A percentile compares a stretch with the other conserved stretches of the same genome.
phyloP scores from a whole-genome alignment of 1,140 invertebrate genomes.

The Listronotus bonariensis region DNA sequence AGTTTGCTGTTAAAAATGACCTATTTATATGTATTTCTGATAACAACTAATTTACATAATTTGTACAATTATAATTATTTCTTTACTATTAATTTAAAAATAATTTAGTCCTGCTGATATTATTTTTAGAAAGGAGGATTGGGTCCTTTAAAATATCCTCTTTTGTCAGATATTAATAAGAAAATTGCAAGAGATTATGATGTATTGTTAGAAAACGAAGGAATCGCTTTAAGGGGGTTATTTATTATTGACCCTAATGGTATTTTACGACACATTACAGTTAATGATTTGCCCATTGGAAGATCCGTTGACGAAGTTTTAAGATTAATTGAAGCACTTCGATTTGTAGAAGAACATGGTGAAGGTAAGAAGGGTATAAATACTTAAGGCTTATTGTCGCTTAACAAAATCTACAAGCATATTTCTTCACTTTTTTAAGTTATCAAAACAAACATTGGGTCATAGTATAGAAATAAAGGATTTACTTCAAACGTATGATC shows the following conservation, averaged over 20 bases:
- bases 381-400: no score
- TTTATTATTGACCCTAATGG: slow-evolving; percentile 74
- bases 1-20: no score
- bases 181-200: slow-evolving; percentile 85
- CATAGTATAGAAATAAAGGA: no score
- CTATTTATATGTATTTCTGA: no score
- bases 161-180: slow-evolving; percentile 92
- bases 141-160: slow-evolving; percentile 86
- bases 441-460: no score
- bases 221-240: slow-evolving; percentile 82
- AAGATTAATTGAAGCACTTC: slow-evolving; percentile 88
- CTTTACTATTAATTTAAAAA: no score
- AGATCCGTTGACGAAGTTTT: slow-evolving; percentile 91
- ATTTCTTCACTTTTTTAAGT: no score
- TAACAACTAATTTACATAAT: no score
- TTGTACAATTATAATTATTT: no score
- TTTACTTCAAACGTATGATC: no score
- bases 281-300: slow-evolving; percentile 91
- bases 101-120: no score
- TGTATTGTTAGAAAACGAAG: slow-evolving; percentile 82
- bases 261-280: slow-evolving; percentile 76
- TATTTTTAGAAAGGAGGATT: slow-evolving; percentile 81
- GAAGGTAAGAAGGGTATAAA: slow-evolving; percentile 66
- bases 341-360: slow-evolving; percentile 91
- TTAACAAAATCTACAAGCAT: no score